Evolutionary conservation across 2,888 invertebrate genomes (phyloP), one percentile per base, ranked within the genome.

Genomic region (Petrophora chlorosata): DNA sequence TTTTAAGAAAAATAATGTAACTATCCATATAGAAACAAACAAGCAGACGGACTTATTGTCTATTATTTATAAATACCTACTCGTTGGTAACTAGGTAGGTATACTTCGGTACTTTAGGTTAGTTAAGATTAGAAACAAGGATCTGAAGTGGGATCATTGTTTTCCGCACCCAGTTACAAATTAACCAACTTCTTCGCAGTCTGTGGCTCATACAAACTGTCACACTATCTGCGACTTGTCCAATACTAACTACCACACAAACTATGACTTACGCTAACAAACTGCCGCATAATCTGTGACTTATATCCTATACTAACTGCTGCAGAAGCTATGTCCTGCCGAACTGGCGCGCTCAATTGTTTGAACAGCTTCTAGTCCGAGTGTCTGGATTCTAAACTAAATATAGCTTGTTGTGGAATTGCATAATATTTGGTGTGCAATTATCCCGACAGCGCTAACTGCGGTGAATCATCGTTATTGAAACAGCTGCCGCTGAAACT

Each of bases 381-480:
- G 16, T n/a, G 30, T 30, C 30, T 16, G 30, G 15, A 19, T 5
- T 4, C 23, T 4, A 2, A 10, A 10, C 30, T 32, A 32, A 17
- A 32, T 17, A 32, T 32, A 32, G 32, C 9, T 9, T 5, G 10
- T 16, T 10, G 17, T 5, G 17, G 17, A 22, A 16, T 32, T 32
- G 17, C 32, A 32, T 17, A 32, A 32, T 32, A n/a, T 32, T 32
- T 32, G 7, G 17, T 17, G 32, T 32, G 32, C 32, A 32, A 32
- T 32, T 32, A 32, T 32, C 32, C 17, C 17, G 9, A 14, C 30
- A 15, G 12, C 7, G 5, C 23, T 25, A 10, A 10, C 9, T 8
- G 4, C 9, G 15, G 16, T 32, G 32, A 32, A 7, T 30, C 30
- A 32, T 8, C 7, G 17, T 5, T 17, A 3, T 30, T 30, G 13